Evolutionary conservation across 92 coral and sea anemone genomes (phyloP), one percentile per base, ranked within the genome.

Genomic region (Porites lobata): DNA sequence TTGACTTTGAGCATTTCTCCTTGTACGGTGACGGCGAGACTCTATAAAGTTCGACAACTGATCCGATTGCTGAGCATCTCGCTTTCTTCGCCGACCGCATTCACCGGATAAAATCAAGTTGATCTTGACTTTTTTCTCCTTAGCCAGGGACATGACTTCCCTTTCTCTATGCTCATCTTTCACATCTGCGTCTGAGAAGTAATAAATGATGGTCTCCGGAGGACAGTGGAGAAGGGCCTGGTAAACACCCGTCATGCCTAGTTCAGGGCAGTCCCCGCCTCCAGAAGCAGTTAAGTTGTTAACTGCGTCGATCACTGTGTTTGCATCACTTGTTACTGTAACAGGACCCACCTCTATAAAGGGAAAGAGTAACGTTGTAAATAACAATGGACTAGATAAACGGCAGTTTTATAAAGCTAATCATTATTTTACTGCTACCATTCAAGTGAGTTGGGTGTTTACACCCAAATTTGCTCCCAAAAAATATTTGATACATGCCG

Each of bases 201-300:
- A 87, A 29, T 78, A 69, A 18, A 93, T 76, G 18, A 1, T 69
- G 22, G 84, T 77, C 21, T 88, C 82, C 0, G 96, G 93, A 7
- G 83, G 69, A 75, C 94, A 76, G 85, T 87, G 76, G 80, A 83
- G 78, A 7, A 93, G 70, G 18, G 94, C 96, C 85, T 81, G 75
- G 82, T 79, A 86, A 79, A 93, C 85, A 66, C 91, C 96, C 22
- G 75, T 52, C 94, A 93, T 78, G n/a, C 92, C 92, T 73, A 90
- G n/a, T 72, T 90, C 96, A 2, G 96, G 92, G 57, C 96, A 93
- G 43, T 93, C 96, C 4, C 92, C 93, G 6, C 96, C 94, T 10
- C 94, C 94, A 38, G 0, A 7, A n/a, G 92, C 90, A 7, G 51
- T 57, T 51, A 93, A 72, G 7, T 67, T 65, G 71, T 82, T 90